Base-by-base conservation (phyloP, 1,140 invertebrate genomes). In the Tetragonula clypearis region DNA sequence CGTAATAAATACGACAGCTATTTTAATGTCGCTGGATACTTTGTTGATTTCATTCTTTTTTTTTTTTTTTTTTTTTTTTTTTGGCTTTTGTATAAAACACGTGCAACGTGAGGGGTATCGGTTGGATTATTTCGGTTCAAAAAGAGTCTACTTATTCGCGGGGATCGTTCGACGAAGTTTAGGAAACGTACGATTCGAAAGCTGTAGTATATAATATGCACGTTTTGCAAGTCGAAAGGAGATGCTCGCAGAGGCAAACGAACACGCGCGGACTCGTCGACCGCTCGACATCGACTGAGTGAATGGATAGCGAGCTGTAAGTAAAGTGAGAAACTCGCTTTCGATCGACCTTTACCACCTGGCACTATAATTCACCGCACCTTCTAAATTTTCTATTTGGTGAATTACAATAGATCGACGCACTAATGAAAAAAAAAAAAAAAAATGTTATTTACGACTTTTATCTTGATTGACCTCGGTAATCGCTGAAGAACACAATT, bases 251-350 rank as follows among this genome's bases (percentile, higher is more conserved):
- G 15, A 26, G 55, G 23, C 2, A 19, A 15, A 2, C 12, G 0
- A 41, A 83, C 0, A 15, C 69, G 15, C 55, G 60, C 62, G 23
- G 1, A 69, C 62, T 68, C 74, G 41, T 8, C 35, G 71, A 86
- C 23, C n/a, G 79, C 35, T 58, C 49, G 53, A 76, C 84, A 77
- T 53, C 21, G 62, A 88, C 84, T 88, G 71, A 85, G 66, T 26
- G 11, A 3, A 2, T 5, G 2, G 4, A 23, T 8, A 12, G 8
- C 2, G 2, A 66, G 3, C 21, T n/a, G n/a, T n/a, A n/a, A n/a
- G 26, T 3, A 30, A 75, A 23, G 15, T 60, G 21, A 15, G 41
- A 30, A 8, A 41, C 8, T 76, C 56, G 6, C 23, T 76, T 2
- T 30, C 15, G 6, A n/a, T 17, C 11, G 26, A 56, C 19, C 1